A percentile compares a stretch with the other conserved stretches of the same genome.
phyloP scores from a whole-genome alignment of 23 tunicate species.

The Trididemnum clinides region DNA sequence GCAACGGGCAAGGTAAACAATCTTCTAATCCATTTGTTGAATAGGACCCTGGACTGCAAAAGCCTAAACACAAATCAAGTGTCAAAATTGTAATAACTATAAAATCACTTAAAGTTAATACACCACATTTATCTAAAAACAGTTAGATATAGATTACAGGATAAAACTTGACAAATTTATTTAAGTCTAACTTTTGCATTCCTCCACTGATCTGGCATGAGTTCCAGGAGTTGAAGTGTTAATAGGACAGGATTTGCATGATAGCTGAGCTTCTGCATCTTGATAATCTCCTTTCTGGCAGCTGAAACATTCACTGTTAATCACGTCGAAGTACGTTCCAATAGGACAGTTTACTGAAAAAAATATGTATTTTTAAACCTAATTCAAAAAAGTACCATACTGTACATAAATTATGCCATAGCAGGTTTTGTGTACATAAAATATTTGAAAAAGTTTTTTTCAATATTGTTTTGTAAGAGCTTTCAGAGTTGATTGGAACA shows the following conservation, averaged over 20 bases:
- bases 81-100: too few relatives aligned
- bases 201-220: conserved; percentile 60
- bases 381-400: too few relatives aligned
- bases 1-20: conserved; percentile 61
- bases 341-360: conserved; percentile 86
- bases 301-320: conserved; percentile 51
- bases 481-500: too few relatives aligned
- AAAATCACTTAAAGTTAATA: too few relatives aligned
- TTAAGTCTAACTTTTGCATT: conserved; percentile 71
- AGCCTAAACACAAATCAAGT: too few relatives aligned
- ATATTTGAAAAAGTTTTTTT: too few relatives aligned
- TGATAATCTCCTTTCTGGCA: conserved; percentile 78
- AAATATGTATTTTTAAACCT: neutral
- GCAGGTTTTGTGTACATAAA: too few relatives aligned
- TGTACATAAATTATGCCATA: too few relatives aligned
- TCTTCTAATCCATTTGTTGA: conserved; percentile 71
- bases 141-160: too few relatives aligned
- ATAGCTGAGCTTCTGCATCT: conserved; percentile 84
- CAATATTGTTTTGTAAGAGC: too few relatives aligned
- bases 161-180: too few relatives aligned
- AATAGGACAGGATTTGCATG: conserved; percentile 83
- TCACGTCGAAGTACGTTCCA: conserved; percentile 75
- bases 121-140: too few relatives aligned
- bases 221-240: conserved; percentile 54
- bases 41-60: conserved; percentile 61